Evolutionary conservation across 1,140 invertebrate genomes (phyloP).

Genomic region (Hermetia illucens): DNA sequence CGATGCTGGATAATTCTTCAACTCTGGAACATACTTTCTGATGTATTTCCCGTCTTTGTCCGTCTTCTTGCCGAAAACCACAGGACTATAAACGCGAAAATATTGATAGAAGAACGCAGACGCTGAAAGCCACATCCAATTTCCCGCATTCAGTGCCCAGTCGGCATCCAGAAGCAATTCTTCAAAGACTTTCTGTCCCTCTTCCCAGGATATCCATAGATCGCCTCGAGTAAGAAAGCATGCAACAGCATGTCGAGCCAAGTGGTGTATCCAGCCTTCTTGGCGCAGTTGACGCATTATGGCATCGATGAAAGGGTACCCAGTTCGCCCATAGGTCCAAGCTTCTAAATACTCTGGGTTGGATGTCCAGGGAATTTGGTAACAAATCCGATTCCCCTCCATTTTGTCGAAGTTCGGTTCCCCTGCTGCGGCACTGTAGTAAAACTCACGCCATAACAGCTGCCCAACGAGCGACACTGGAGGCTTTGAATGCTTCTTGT

Average conservation of each 20-base stretch:
- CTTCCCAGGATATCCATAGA: conserved; percentile 48
- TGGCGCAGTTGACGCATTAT: conserved; percentile 58
- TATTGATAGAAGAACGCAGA: conserved; percentile 66
- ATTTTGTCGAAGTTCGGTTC: conserved; percentile 60
- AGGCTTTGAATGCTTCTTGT: conserved; percentile 38
- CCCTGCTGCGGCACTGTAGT: conserved; percentile 51
- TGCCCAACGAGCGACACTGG: conserved; percentile 49
- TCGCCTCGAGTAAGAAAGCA: conserved; percentile 54
- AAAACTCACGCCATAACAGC: conserved; percentile 63
- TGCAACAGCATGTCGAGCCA: conserved; percentile 56
- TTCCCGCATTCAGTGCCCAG: conserved; percentile 65
- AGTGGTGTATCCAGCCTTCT: conserved; percentile 65
- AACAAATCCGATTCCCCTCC: conserved; percentile 51
- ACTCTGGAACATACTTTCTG: conserved; percentile 53
- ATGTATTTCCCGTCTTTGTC: conserved; percentile 58
- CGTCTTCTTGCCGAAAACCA: conserved; percentile 60
- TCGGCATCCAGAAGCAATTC: conserved; percentile 58
- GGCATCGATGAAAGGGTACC: conserved; percentile 68
- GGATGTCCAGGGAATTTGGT: conserved; percentile 56
- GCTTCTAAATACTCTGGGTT: conserved; percentile 46
- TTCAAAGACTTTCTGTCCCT: conserved; percentile 50
- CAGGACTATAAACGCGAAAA: conserved; percentile 58
- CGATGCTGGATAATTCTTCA: conserved; percentile 48
- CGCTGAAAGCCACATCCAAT: conserved; percentile 66
- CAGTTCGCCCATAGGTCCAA: conserved; percentile 53